phyloP scores from a whole-genome alignment of 1,140 invertebrate species.

The Calephelis nemesis region DNA sequence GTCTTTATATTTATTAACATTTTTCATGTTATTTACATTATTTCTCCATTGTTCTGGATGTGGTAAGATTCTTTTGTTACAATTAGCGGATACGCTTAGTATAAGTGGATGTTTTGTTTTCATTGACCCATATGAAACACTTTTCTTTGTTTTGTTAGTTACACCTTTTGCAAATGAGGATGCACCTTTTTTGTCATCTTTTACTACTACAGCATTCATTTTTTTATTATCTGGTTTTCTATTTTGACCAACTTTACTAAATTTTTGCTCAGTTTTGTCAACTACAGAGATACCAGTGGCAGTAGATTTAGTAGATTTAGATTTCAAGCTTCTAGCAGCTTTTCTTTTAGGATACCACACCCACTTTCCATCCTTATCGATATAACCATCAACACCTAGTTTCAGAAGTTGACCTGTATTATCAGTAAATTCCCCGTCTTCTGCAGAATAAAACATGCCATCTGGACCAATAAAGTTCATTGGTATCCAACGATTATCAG shows the following conservation, averaged over 20 bases:
- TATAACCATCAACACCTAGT: slow-evolving; percentile 66
- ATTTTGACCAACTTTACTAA: slow-evolving; percentile 26
- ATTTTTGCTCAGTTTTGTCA: slow-evolving; percentile 21
- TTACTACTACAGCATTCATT: slow-evolving; percentile 4
- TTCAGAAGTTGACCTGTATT: slow-evolving; percentile 45
- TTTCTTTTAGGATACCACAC: slow-evolving; percentile 53
- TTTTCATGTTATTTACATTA: slow-evolving; percentile 39
- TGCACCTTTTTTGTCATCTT: slow-evolving; percentile 31
- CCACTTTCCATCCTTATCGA: slow-evolving; percentile 69
- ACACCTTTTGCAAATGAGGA: slow-evolving; percentile 23
- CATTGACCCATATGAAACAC: slow-evolving; percentile 35
- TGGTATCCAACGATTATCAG: slow-evolving; percentile 67
- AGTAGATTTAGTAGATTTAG: slow-evolving; percentile 46
- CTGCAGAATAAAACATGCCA: slow-evolving; percentile 62
- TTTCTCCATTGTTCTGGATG: slow-evolving; percentile 25
- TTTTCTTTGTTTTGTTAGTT: slow-evolving; percentile 37
- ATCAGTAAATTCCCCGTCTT: slow-evolving; percentile 63
- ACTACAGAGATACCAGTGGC: slow-evolving; percentile 28
- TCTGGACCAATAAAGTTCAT: slow-evolving; percentile 68
- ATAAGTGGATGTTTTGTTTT: slow-evolving; percentile 46
- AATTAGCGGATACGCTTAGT: slow-evolving; percentile 48
- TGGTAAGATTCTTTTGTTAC: slow-evolving; percentile 32
- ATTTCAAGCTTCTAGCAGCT: slow-evolving; percentile 39
- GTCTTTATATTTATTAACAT: slow-evolving; percentile 55
- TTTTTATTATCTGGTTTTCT: slow-evolving; percentile 29